Evolutionary conservation across 2,888 invertebrate species (phyloP).

Genomic region (Tinea trinotella): DNA sequence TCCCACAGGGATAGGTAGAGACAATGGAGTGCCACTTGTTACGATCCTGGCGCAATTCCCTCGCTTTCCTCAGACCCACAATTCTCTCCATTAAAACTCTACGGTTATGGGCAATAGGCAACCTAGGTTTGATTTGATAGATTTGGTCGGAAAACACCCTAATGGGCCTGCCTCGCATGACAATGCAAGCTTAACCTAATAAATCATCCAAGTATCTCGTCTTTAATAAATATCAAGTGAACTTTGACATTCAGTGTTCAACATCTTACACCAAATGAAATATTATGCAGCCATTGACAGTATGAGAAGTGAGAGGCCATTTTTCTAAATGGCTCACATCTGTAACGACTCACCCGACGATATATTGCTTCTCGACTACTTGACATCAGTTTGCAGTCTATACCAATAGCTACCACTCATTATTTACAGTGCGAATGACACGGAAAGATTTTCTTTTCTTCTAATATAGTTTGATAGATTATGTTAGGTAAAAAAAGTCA

Average conservation of each 20-base stretch:
- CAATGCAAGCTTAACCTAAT: background rate
- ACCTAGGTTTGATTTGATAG: no score
- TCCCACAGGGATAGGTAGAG: no score
- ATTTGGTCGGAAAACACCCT: no score
- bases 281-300: constrained; percentile 17
- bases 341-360: constrained; percentile 32
- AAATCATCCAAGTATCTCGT: background rate
- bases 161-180: no score
- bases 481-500: no score
- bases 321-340: constrained; percentile 24
- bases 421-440: constrained; percentile 23
- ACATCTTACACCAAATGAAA: constrained; percentile 9
- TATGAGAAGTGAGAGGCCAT: constrained; percentile 14
- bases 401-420: constrained; percentile 31
- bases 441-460: background rate
- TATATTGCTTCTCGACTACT: constrained; percentile 37
- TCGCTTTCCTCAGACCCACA: no score
- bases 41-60: no score
- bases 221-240: constrained; percentile 3
- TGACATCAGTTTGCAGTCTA: constrained; percentile 24
- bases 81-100: no score
- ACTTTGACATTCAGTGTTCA: background rate
- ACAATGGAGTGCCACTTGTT: no score
- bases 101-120: no score
- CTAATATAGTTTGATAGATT: background rate